Base-by-base conservation (phyloP, 1,140 invertebrate species). In the Drosophila asahinai region DNA sequence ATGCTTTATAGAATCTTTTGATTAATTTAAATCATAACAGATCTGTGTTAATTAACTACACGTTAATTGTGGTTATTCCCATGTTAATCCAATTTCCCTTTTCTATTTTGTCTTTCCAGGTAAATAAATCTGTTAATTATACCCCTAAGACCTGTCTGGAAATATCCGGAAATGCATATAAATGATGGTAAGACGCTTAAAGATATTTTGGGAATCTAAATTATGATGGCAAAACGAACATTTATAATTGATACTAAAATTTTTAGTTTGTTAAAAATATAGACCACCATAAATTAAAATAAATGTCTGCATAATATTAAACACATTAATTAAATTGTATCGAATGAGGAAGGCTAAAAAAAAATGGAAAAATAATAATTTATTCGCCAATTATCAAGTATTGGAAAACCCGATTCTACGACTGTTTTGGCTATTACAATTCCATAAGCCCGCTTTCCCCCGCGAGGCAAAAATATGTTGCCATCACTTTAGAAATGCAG, bases 91-190 rank as follows among this genome's bases (percentile, higher is more conserved):
- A 67, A 11, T 14, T 45, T 63, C 17, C 38, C 3, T 19, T 3
- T 30, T 30, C 3, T 47, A 8, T 17, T 30, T 40, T 67, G 43
- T 63, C 59, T 22, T 67, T 67, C 0, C 59, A 67, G 65, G 65
- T 67, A 67, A 27, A 64, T 49, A 48, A 67, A 49, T 61, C 15
- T n/a, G 8, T 30, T 45, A 25, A 25, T 19, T 12, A 33, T 36
- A 38, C 9, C 2, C n/a, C 19, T 40, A 22, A 49, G 40, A 19
- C 0, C 12, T 22, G 62, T 30, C 5, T 12, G 25, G 14, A 38
- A 64, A 30, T 64, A 25, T 64, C 43, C 64, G 59, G 59, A 48
- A 48, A 49, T 49, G 45, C 22, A 14, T 12, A 38, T 27, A 11
- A 15, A 12, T n/a, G 8, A 27, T 64, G 43, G 65, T 64, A 40